These are phyloP conservation scores for Sitobion miscanthi DNA, from an alignment of 1,140 invertebrate species.

Conservation along the genomic window DNA sequence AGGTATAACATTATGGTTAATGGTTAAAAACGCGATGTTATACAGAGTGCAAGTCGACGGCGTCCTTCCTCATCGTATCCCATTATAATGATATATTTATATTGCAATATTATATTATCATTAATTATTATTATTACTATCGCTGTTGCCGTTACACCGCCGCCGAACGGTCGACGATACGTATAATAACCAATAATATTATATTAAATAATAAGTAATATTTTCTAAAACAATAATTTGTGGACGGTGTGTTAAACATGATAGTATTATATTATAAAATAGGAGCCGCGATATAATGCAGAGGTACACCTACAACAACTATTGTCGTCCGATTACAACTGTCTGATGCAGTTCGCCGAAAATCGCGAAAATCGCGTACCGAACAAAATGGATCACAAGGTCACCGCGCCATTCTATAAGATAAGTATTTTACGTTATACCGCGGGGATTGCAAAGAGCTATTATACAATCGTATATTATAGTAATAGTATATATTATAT, in stretches of 20 bases:
- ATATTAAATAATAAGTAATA: no score
- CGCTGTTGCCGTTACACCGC: not conserved
- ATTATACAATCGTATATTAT: not conserved
- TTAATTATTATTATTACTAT: not conserved
- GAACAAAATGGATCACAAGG: not conserved
- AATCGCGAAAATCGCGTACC: not conserved
- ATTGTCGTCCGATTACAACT: not conserved
- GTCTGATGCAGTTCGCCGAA: not conserved
- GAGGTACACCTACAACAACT: no score
- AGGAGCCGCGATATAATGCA: no score
- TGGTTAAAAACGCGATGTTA: constrained; percentile 9
- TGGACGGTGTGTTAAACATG: not conserved
- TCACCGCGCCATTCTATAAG: not conserved
- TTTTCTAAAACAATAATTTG: no score
- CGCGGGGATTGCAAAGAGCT: not conserved
- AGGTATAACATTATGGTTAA: not conserved
- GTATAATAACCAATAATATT: not conserved
- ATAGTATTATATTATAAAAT: not conserved
- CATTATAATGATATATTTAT: not conserved
- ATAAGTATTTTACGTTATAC: not conserved
- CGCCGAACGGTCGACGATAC: no score
- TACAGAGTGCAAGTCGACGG: not conserved
- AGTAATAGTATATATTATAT: not conserved
- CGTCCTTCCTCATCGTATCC: not conserved
- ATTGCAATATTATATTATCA: not conserved